These are phyloP conservation scores for Takifugu bimaculatus DNA, from an alignment of 2,113 vertebrate genomes.

Conservation along the genomic window DNA sequence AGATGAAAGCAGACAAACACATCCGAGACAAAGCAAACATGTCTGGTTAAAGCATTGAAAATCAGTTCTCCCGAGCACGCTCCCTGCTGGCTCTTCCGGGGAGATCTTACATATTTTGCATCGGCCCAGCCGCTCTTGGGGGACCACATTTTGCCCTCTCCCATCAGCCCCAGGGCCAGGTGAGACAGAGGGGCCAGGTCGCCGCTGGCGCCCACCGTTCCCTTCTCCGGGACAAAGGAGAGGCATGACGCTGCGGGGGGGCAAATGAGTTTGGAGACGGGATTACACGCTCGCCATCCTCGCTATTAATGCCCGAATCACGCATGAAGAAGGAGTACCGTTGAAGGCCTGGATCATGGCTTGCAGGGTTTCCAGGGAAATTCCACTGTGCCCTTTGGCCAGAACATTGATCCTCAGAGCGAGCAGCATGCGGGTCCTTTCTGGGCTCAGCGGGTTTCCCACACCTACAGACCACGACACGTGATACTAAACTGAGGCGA, in stretches of 20 bases:
- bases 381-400: conserved; percentile 95
- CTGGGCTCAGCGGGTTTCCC: conserved; percentile 90
- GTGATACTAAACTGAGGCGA: too few relatives aligned
- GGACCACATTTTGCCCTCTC: conserved; percentile 99
- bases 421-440: conserved; percentile 93
- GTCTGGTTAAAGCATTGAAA: conserved; percentile 23
- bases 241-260: conserved; percentile 86
- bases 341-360: conserved; percentile 92
- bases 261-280: conserved; percentile 5
- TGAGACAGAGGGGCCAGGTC: conserved; percentile 95
- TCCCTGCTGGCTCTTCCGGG: not conserved
- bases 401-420: conserved; percentile 95
- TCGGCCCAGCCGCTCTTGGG: conserved; percentile 98
- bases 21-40: conserved; percentile 59
- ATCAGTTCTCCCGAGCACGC: conserved; percentile 1
- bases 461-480: conserved; percentile 77
- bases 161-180: conserved; percentile 92
- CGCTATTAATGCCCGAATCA: not conserved
- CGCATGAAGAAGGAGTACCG: conserved; percentile 66
- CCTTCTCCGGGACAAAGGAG: conserved; percentile 94
- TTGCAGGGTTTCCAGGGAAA: conserved; percentile 90
- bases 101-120: conserved; percentile 91
- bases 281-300: not conserved
- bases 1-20: conserved; percentile 40
- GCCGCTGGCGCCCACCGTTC: conserved; percentile 95